Evolutionary conservation across 2,888 invertebrate genomes (phyloP), one percentile per base, ranked within the genome.

Genomic region (Neria commutata): DNA sequence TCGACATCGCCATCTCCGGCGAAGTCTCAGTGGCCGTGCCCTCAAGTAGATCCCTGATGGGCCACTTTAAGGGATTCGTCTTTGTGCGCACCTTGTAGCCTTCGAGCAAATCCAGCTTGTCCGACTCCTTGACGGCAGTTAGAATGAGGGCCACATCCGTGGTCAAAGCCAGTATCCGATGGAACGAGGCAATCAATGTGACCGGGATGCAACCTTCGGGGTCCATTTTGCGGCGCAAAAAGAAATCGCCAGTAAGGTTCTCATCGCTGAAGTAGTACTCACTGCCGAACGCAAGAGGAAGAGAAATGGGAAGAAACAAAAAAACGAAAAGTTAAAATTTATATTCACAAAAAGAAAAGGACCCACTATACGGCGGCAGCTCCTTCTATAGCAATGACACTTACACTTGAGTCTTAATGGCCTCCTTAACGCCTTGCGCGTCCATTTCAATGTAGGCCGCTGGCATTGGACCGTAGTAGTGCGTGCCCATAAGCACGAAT

Each of bases 221-320:
- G 71, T 95, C 93, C 99, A 99, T 99, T 86, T 96, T 96, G 70
- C 97, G 89, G 29, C 98, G 89, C 67, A 99, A 86, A 86, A 95
- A 99, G 85, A 98, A 95, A 80, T 99, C 99, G 72, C 94, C 89
- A 70, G 92, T 89, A 57, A 99, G 85, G 84, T 99, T 99, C 76
- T 97, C 97, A 67, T 92, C 91, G 72, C 96, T 96, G 85, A 99
- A 98, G 87, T 99, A 99, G 84, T 99, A 99, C 84, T 99, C 98
- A 79, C 98, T 98, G 86, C 29, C 17, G 40, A 40, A 8, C 40
- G 8, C 42, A 16, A 37, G 11, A 48, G 14, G 25, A 19, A 17
- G 23, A 4, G 60, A 40, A 48, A 52, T 50, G 47, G 56, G 23
- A 58, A 52, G 40, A 37, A 16, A 16, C 17, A 3, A 19, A 48